Evolutionary conservation across 1,140 invertebrate genomes (phyloP), one percentile per base, ranked within the genome.

Genomic region (Polyergus mexicanus): DNA sequence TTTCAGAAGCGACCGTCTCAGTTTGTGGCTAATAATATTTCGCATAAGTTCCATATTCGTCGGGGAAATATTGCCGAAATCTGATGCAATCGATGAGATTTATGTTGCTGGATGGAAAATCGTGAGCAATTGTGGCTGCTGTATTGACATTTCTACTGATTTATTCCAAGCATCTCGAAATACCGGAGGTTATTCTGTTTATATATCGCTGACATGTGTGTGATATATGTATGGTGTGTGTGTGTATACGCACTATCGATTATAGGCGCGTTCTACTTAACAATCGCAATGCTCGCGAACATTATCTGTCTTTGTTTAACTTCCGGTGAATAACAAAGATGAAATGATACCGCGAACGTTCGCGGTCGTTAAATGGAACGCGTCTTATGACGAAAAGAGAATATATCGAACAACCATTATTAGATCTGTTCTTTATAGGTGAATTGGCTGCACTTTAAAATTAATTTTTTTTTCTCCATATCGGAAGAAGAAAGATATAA

Each of bases 41-140:
- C 92, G 90, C 41, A 86, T 78, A 25, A 94, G 69, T 88, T 94
- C 93, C 94, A 94, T 94, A 38, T 25, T 91, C 86, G 58, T 10
- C 32, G 7, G 19, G 19, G 35, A 38, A 56, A 62, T 69, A 25
- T 22, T 35, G 13, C 56, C 44, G 41, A 62, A 68, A 38, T 19
- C 11, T 63, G 25, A 19, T 25, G 63, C 56, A 10, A 28, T 19
- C 38, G 35, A 19, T 62, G 28, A 54, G 10, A 58, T 41, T 47
- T 71, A 58, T 8, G 13, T 62, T 22, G 84, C 10, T 71, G 35
- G 60, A 71, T 56, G 58, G n/a, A 87, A 87, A 69, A 54, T 74
- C 41, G 85, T 51, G 25, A 22, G 5, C 11, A 25, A 62, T 19
- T 16, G 25, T 60, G 41, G 54, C 2, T 51, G 35, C 6, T 44